These are phyloP conservation scores for Rotaria macrura DNA, from an alignment of 2,888 invertebrate genomes.

Conservation along the genomic window DNA sequence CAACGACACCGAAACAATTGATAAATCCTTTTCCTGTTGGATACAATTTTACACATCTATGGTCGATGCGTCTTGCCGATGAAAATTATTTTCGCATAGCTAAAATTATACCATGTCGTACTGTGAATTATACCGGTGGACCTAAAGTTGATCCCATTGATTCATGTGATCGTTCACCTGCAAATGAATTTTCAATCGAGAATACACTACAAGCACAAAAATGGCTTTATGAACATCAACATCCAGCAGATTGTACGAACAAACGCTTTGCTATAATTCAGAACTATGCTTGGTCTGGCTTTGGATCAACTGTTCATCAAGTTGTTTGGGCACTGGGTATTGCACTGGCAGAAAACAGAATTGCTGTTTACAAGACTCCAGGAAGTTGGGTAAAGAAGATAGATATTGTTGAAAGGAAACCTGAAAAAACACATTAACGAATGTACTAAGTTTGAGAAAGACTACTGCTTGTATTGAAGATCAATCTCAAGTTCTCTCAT, in stretches of 20 bases:
- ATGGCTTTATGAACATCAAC: neutral
- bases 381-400: neutral
- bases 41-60: neutral
- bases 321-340: neutral
- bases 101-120: neutral
- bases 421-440: too few species aligned
- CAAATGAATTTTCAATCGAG: neutral
- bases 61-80: neutral
- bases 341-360: neutral
- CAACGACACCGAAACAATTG: neutral
- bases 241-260: neutral
- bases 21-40: neutral
- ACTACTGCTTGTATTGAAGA: too few species aligned
- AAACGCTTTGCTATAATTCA: neutral
- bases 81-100: neutral
- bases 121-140: neutral
- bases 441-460: too few species aligned
- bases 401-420: too few species aligned
- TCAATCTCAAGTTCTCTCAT: too few species aligned
- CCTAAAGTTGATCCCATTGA: neutral
- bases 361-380: neutral
- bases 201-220: neutral
- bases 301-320: neutral
- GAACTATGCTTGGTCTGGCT: neutral
- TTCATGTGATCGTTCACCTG: neutral